Base-by-base conservation (phyloP, 92 coral and sea anemone genomes). In the Isaurus tuberculatus region DNA sequence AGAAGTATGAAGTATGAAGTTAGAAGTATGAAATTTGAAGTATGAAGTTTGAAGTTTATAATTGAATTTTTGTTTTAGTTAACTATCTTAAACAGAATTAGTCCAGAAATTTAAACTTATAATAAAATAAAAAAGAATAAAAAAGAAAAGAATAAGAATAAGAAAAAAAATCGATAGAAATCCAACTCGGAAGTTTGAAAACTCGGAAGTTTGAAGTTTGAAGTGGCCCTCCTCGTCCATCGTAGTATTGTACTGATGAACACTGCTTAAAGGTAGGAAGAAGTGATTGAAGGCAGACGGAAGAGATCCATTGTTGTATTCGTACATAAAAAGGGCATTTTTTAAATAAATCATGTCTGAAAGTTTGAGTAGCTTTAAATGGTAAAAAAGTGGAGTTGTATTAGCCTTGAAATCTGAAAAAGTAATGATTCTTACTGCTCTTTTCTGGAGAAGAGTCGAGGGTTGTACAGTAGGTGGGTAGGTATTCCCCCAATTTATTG, bases 21-120 rank as follows among this genome's bases (percentile, higher is more conserved):
- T 69, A 7, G 80, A 73, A 73, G 57, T 73, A 16, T 8, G 80
- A 73, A 73, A 6, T 73, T 73, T 73, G 80, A 73, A 73, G 80
- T 73, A n/a, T n/a, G n/a, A n/a, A n/a, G n/a, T n/a, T n/a, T n/a
- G n/a, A n/a, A n/a, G n/a, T n/a, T n/a, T n/a, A n/a, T n/a, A n/a
- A n/a, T n/a, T n/a, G n/a, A n/a, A n/a, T n/a, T n/a, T n/a, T n/a
- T n/a, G n/a, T n/a, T n/a, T n/a, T n/a, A n/a, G n/a, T n/a, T n/a
- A n/a, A n/a, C n/a, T n/a, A n/a, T n/a, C n/a, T n/a, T n/a, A n/a
- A n/a, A n/a, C n/a, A n/a, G n/a, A n/a, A n/a, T n/a, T n/a, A n/a
- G n/a, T n/a, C n/a, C n/a, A n/a, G n/a, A n/a, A n/a, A n/a, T n/a
- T n/a, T n/a, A n/a, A n/a, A n/a, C n/a, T n/a, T n/a, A n/a, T n/a